Evolutionary conservation across 2,113 vertebrate genomes (phyloP).

Genomic region (Marmota flaviventris): DNA sequence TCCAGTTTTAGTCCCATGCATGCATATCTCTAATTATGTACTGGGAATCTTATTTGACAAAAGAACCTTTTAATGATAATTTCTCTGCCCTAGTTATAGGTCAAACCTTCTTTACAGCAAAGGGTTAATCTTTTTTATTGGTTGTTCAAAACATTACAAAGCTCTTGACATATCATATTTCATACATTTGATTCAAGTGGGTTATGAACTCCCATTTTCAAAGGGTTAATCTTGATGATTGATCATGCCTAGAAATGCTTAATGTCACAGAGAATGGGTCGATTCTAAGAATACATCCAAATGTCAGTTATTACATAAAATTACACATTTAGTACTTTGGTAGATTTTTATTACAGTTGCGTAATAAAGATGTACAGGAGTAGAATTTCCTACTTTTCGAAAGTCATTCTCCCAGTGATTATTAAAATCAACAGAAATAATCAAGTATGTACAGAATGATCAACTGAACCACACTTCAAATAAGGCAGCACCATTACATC

Average conservation of each 20-base stretch:
- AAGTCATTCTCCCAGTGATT: background rate
- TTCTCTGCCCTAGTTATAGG: background rate
- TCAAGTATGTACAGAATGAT: background rate
- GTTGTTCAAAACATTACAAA: no score
- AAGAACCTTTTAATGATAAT: constrained; percentile 17
- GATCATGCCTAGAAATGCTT: background rate
- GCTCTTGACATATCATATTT: no score
- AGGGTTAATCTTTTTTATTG: background rate
- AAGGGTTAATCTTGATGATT: constrained; percentile 24
- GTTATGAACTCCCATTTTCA: background rate
- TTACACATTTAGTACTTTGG: background rate
- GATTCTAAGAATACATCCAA: background rate
- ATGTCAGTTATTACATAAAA: background rate
- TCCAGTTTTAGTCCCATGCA: background rate
- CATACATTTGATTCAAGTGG: no score
- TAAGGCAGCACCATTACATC: background rate
- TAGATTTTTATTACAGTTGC: background rate
- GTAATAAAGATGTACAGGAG: background rate
- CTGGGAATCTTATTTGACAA: background rate
- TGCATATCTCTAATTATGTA: constrained; percentile 24
- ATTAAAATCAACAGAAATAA: background rate
- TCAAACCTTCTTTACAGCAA: background rate
- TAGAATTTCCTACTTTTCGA: background rate
- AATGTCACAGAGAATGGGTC: background rate
- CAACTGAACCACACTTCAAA: background rate